A percentile compares a stretch with the other conserved stretches of the same genome.
These are phyloP conservation scores for Pogonomyrmex californicus DNA, from an alignment of 1,140 invertebrate genomes.

Conservation along the genomic window DNA sequence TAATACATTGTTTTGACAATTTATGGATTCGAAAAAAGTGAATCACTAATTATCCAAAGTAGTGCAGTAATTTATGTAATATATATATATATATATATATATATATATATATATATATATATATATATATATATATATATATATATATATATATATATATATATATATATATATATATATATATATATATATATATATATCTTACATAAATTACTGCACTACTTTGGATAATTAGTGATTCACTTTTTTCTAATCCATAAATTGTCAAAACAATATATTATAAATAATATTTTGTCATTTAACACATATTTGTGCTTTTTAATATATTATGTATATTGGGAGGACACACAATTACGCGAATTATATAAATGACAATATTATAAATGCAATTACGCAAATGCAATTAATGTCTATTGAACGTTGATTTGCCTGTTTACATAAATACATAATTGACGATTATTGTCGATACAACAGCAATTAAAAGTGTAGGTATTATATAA, in stretches of 20 bases:
- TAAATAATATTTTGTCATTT: not conserved
- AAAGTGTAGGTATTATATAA: not conserved
- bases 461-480: not conserved
- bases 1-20: not conserved
- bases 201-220: not conserved
- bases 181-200: not conserved
- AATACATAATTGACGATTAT: not conserved
- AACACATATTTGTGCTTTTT: not conserved
- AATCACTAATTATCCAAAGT: not conserved
- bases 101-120: no score
- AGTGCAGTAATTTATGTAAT: not conserved
- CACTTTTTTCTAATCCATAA: not conserved
- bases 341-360: no score
- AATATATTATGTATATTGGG: no score
- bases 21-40: not conserved
- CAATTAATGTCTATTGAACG: not conserved
- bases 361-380: not conserved
- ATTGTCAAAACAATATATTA: not conserved
- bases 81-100: no score
- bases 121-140: no score
- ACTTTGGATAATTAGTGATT: not conserved
- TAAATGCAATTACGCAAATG: not conserved
- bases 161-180: no score
- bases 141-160: no score
- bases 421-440: not conserved